These are phyloP conservation scores for Macrotis lagotis DNA, from an alignment of 2,113 vertebrate species.

Conservation along the genomic window DNA sequence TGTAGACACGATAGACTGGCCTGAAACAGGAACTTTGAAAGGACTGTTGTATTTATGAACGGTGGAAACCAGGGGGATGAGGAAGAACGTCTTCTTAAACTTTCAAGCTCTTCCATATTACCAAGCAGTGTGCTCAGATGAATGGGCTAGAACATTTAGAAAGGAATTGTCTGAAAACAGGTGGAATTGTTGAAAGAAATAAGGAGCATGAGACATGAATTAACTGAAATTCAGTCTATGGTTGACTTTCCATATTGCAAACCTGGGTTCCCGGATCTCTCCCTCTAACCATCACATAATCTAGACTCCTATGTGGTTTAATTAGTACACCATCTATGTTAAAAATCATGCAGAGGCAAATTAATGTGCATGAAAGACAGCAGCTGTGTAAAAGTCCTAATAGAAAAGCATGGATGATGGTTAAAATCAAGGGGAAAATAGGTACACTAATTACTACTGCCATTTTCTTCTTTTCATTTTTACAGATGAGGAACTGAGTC, in stretches of 20 bases:
- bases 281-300: neutral
- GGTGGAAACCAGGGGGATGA: neutral
- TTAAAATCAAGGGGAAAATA: neutral
- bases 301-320: neutral
- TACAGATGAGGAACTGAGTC: neutral
- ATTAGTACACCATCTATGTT: neutral
- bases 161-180: neutral
- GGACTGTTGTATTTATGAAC: neutral
- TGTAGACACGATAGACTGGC: neutral
- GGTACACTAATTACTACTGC: too few relatives aligned
- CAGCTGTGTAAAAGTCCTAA: neutral
- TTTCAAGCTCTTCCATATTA: neutral
- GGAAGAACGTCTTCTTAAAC: neutral
- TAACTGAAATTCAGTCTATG: neutral
- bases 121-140: neutral
- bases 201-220: neutral
- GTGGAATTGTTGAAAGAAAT: neutral
- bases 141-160: neutral
- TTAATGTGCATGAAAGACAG: neutral
- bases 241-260: neutral
- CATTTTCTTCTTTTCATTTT: neutral
- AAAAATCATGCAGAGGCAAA: neutral
- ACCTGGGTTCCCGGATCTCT: neutral
- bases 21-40: neutral
- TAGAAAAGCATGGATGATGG: neutral